Evolutionary conservation across 2,888 invertebrate species (phyloP), one percentile per base, ranked within the genome.

Genomic region (Chromoteleia sp.): DNA sequence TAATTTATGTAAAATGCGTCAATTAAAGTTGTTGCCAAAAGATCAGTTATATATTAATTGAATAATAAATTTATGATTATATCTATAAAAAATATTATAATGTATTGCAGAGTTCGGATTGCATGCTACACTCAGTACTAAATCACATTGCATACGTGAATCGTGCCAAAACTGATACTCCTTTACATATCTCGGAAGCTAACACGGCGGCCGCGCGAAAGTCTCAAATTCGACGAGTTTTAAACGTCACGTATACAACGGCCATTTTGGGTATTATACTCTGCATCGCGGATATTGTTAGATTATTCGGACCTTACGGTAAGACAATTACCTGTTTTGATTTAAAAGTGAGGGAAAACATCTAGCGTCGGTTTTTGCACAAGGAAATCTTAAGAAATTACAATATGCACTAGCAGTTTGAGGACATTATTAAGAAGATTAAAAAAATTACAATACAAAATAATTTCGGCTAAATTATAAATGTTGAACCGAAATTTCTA

Each of bases 61-160:
- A 29, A 54, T 12, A 15, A 17, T 25, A 1, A 54, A 15, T 33
- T n/a, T 1, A 0, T 33, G 25, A 25, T 4, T 4, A 25, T 4
- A 25, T 25, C 3, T 25, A 25, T 25, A 5, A 25, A 25, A 25
- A 25, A 25, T 2, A 25, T 41, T 41, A 8, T 43, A 8, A n/a
- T 33, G 1, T 17, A 7, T 87, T 87, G 14, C 85, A 92, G 91
- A 86, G 85, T 70, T 85, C 89, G 17, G 92, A 92, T 81, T 89
- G 93, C 73, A 93, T 93, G 1, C 90, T 93, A 58, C 92, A 93
- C 63, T 92, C 93, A 15, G 93, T 93, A 84, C 86, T 93, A 73
- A 93, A 93, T 86, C 93, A 93, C 84, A 93, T 93, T 65, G 93
- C 93, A 10, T 93, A 93, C 83, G 93, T 93, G 63, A 93, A 93